Evolutionary conservation across 2,888 invertebrate genomes (phyloP).

Genomic region (Cheilosia urbana): DNA sequence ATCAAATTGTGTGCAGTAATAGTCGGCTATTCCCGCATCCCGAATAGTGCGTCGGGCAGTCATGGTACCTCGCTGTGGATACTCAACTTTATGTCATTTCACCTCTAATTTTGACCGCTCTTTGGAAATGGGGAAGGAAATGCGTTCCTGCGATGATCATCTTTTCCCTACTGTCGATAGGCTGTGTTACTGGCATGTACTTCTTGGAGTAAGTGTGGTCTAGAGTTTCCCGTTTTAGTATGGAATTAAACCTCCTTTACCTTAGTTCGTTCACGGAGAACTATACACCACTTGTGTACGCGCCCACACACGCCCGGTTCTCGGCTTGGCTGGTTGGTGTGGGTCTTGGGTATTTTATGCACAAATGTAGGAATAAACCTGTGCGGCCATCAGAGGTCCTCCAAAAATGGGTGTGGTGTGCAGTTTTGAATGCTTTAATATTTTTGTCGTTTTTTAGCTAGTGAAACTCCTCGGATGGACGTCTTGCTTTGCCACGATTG

Average conservation of each 20-base stretch:
- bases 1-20: not conserved
- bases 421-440: not conserved
- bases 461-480: conserved; percentile 81
- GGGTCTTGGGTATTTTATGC: conserved; percentile 82
- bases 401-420: not conserved
- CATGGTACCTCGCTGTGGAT: conserved; percentile 86
- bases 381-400: not conserved
- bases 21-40: too few species aligned
- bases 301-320: conserved; percentile 82
- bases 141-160: conserved; percentile 79
- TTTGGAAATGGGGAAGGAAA: conserved; percentile 83
- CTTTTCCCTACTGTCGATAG: conserved; percentile 79
- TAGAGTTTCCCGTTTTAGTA: conserved; percentile 71
- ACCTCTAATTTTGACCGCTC: conserved; percentile 85
- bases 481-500: conserved; percentile 79
- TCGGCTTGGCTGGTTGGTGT: conserved; percentile 83
- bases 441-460: not conserved
- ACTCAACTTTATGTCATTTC: conserved; percentile 86
- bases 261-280: conserved; percentile 76
- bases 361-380: conserved; percentile 77
- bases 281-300: conserved; percentile 80
- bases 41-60: conserved; percentile 84
- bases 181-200: conserved; percentile 80
- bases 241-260: conserved; percentile 70
- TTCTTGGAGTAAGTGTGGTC: conserved; percentile 79